These are phyloP conservation scores for Melopsittacus undulatus DNA, from an alignment of 2,797 vertebrate species.

Conservation along the genomic window DNA sequence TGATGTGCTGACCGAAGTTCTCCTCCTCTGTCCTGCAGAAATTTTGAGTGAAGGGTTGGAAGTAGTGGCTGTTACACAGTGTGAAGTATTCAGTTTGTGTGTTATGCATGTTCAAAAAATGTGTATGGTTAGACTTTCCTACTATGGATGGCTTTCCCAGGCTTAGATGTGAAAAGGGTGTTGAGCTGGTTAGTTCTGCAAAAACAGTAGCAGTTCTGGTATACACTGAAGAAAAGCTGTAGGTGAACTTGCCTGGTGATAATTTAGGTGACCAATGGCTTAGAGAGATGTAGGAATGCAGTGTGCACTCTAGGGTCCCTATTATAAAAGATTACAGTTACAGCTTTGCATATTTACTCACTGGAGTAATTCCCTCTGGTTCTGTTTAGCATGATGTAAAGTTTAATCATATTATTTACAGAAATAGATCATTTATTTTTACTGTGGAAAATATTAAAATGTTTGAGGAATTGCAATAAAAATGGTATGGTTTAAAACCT, in stretches of 20 bases:
- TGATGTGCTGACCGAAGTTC: neutral
- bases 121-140: neutral
- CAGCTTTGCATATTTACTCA: neutral
- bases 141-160: neutral
- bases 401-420: neutral
- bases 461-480: neutral
- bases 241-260: neutral
- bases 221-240: neutral
- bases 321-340: neutral
- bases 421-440: neutral
- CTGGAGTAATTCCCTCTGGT: neutral
- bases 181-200: neutral
- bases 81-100: neutral
- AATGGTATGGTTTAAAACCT: neutral
- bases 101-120: neutral
- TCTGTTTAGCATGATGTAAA: neutral
- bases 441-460: neutral
- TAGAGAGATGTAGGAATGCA: neutral
- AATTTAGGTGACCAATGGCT: neutral
- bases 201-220: neutral
- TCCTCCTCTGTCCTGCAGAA: neutral
- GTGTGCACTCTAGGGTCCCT: neutral
- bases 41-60: neutral
- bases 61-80: rapidly evolving
- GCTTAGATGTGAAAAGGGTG: neutral